A percentile compares a stretch with the other conserved stretches of the same genome.
These are phyloP conservation scores for Paraplagusia blochii DNA, from an alignment of 2,113 vertebrate species.

Conservation along the genomic window DNA sequence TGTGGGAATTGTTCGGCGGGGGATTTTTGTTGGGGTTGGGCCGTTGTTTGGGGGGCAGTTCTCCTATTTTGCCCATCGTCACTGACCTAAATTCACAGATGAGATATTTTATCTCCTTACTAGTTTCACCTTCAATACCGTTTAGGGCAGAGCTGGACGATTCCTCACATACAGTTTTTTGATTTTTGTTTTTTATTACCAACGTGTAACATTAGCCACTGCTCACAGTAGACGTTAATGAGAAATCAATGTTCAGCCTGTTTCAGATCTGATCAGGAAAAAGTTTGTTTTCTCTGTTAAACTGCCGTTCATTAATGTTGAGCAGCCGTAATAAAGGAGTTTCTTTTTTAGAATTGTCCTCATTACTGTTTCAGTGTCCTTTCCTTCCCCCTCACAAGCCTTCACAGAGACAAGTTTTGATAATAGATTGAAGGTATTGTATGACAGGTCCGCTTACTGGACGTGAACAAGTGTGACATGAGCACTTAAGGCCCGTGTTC, in stretches of 20 bases:
- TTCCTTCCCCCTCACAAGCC: constrained; percentile 30
- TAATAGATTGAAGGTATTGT: constrained; percentile 79
- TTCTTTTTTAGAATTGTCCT: constrained; percentile 5
- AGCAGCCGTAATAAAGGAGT: no score
- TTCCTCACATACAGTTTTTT: not conserved
- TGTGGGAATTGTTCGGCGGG: constrained; percentile 21
- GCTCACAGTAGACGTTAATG: not conserved
- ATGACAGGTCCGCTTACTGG: constrained; percentile 72
- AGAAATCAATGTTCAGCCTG: not conserved
- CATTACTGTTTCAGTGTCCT: constrained; percentile 38
- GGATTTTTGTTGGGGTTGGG: constrained; percentile 31
- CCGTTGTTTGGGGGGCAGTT: constrained; percentile 45
- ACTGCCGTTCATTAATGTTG: not conserved
- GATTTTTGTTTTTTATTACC: no score
- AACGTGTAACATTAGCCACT: not conserved
- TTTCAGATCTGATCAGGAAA: not conserved
- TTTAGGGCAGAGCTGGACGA: constrained; percentile 13
- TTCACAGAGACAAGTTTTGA: constrained; percentile 74
- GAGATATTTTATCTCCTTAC: constrained; percentile 66
- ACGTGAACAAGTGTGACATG: constrained; percentile 57
- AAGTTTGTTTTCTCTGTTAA: not conserved
- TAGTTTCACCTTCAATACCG: constrained; percentile 69
- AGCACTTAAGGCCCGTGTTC: constrained; percentile 52
- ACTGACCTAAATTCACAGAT: constrained; percentile 67
- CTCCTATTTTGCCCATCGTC: constrained; percentile 29